Base-by-base conservation (phyloP, 1,140 invertebrate species). In the Drosophila rufa region DNA sequence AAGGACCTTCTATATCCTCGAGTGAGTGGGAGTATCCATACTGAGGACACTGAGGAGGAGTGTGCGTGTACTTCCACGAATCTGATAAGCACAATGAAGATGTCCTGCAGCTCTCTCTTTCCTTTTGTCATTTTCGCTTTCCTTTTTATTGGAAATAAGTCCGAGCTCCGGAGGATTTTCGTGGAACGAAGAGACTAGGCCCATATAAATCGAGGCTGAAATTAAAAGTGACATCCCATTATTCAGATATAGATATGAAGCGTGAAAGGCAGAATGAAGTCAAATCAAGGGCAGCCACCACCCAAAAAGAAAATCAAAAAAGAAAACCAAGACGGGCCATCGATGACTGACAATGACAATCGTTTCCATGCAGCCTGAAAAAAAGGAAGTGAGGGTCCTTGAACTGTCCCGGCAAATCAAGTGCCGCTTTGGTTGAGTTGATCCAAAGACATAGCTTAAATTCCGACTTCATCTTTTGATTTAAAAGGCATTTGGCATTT, bases 171-270 rank as follows among this genome's bases (percentile, higher is more conserved):
- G 42, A 50, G 75, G 68, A 66, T 62, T 57, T 55, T 56, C 38
- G 30, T 51, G 43, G 38, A 22, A 22, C 40, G 12, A n/a, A n/a
- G n/a, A n/a, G 51, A 36, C 58, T 68, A 60, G 55, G 58, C 56
- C 36, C 53, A 51, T 80, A 84, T 87, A 82, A 91, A 90, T 90
- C 71, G 85, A 51, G 67, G 66, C 55, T 76, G 66, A 91, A 90
- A 90, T 90, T 91, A 85, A 90, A 90, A 80, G 79, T 91, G 85
- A 91, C 85, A 85, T 90, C 79, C 81, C 75, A 85, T 85, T 85
- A 90, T 70, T 79, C 76, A 70, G 77, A 70, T 77, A 79, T 75
- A 81, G 80, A 87, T 89, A 83, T 77, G 77, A 74, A 57, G 42
- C 36, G 33, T 38, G 46, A 50, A 66, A 40, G 25, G n/a, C 43